A percentile compares a stretch with the other conserved stretches of the same genome.
These are phyloP conservation scores for Neoaliturus tenellus DNA, from an alignment of 2,888 invertebrate species.

Conservation along the genomic window DNA sequence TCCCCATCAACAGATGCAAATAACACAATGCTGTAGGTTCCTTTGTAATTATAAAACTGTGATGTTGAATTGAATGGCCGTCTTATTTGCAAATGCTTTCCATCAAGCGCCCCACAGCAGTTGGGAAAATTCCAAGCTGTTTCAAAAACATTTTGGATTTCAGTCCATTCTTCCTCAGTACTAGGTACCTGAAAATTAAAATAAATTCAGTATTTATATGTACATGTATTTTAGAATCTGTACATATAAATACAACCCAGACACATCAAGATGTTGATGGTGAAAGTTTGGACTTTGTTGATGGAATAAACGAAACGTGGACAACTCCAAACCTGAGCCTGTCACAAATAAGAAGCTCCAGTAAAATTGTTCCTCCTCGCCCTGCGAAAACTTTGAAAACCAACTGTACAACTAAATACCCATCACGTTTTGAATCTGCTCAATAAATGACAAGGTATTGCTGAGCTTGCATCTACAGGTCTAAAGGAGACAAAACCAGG, in stretches of 20 bases:
- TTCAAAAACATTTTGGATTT: background rate
- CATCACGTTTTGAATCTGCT: slow-evolving; percentile 3
- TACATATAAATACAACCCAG: background rate
- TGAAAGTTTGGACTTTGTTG: background rate
- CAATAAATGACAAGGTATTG: background rate
- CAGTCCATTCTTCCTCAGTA: slow-evolving; percentile 15
- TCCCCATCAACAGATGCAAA: slow-evolving; percentile 3
- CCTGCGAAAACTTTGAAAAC: background rate
- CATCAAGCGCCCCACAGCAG: slow-evolving; percentile 22
- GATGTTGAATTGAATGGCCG: slow-evolving; percentile 24
- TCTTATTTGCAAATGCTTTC: slow-evolving; percentile 16
- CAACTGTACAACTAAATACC: background rate
- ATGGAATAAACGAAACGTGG: background rate
- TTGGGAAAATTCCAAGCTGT: slow-evolving; percentile 29
- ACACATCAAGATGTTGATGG: background rate
- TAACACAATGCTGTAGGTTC: slow-evolving; percentile 17
- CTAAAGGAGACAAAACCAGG: background rate
- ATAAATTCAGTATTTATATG: background rate
- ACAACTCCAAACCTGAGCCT: background rate
- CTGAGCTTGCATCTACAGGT: background rate
- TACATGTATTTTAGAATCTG: background rate
- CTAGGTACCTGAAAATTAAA: slow-evolving; percentile 32
- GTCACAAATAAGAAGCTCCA: background rate
- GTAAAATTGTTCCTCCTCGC: background rate
- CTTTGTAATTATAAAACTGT: slow-evolving; percentile 28